Evolutionary conservation across 2,888 invertebrate genomes (phyloP), one percentile per base, ranked within the genome.

Genomic region (Nemapogon koenigi): DNA sequence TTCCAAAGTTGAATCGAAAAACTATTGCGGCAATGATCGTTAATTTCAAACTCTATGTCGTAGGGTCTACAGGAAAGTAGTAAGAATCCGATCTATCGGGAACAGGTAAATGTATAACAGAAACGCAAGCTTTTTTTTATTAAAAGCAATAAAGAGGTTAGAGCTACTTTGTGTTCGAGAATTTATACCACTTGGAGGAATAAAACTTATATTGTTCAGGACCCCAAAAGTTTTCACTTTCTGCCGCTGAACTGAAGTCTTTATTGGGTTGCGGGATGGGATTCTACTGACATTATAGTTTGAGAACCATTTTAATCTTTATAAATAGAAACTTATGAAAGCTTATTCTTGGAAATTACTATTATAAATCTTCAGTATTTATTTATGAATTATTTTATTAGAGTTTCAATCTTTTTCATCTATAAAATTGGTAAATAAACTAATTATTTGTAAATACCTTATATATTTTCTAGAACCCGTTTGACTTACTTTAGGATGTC

Each of bases 91-190:
- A 53, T 51, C 56, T 52, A 62, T 59, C 59, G 58, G 52, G 55
- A 61, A 59, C 59, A 59, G 58, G 59, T 49, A 57, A 63, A 66
- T 62, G 62, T 67, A 65, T 68, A 63, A 62, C 62, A 63, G 64
- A 60, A 66, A 59, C 57, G 59, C 43, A 52, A 62, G 48, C 59
- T 61, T 65, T 70, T 65, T 70, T 69, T 71, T 76, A 76, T 76
- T 71, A 75, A 75, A 75, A 70, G 66, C 73, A 69, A 75, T 76
- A 76, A 75, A 73, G 68, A 70, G 69, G 72, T 71, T 71, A 67
- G 62, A 67, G 69, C 69, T 73, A 76, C 73, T 76, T 75, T 76
- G 75, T 75, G 68, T 73, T 70, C 64, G 72, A 59, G 62, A 75
- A 73, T 76, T 76, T 76, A 76, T 76, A 67, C 72, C 69, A 69